Evolutionary conservation across 1,140 invertebrate genomes (phyloP).

Genomic region (Drosophila biarmipes): DNA sequence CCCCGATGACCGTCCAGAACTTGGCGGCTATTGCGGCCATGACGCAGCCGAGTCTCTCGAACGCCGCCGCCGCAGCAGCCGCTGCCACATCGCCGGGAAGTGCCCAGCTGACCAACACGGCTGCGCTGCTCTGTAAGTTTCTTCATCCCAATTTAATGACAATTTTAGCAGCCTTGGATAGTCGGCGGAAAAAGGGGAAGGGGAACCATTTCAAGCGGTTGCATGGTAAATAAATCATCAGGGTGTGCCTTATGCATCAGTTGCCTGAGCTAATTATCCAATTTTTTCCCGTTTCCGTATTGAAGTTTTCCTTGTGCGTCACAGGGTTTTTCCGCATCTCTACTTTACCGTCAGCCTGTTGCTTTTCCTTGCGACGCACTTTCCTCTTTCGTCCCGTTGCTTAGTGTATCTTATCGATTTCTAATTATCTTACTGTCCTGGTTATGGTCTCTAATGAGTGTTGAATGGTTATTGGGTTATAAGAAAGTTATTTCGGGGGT

Average conservation of each 20-base stretch:
- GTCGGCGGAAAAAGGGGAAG: neutral
- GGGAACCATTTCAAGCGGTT: too few relatives aligned
- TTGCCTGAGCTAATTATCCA: constrained; percentile 33
- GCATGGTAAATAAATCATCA: constrained; percentile 27
- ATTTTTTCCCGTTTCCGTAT: constrained; percentile 27
- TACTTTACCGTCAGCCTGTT: constrained; percentile 15
- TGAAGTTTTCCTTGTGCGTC: constrained; percentile 28
- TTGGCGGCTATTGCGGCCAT: constrained; percentile 95
- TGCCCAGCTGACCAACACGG: constrained; percentile 83
- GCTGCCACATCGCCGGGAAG: constrained; percentile 85
- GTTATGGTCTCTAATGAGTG: constrained; percentile 48
- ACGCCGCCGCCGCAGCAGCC: constrained; percentile 75
- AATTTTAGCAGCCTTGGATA: neutral
- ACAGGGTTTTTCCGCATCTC: neutral
- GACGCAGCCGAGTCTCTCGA: constrained; percentile 89
- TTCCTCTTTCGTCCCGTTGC: neutral
- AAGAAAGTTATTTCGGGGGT: neutral
- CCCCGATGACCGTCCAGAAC: constrained; percentile 95
- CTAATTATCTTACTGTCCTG: constrained; percentile 53
- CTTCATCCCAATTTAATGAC: neutral
- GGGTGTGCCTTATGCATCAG: constrained; percentile 2
- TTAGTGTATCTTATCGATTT: constrained; percentile 54
- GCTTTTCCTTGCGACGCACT: constrained; percentile 1
- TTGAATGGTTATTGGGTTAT: constrained; percentile 19
- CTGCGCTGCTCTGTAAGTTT: constrained; percentile 83